Evolutionary conservation across 2,888 invertebrate genomes (phyloP).

Genomic region (Liposcelis brunnea): DNA sequence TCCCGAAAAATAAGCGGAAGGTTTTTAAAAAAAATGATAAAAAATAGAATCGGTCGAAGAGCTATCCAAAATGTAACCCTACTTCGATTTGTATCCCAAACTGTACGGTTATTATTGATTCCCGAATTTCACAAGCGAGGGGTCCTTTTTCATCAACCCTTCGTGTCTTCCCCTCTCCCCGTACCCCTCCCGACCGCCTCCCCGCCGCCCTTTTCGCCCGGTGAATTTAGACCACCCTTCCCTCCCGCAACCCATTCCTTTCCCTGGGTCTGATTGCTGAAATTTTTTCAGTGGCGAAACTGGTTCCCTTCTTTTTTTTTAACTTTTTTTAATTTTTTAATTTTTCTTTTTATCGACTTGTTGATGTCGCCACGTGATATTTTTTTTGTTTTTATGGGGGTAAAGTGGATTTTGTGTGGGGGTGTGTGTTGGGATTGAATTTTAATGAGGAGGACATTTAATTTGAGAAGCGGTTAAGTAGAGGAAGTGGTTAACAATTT

Average conservation of each 20-base stretch:
- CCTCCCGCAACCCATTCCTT: slow-evolving; percentile 4
- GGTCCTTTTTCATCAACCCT: slow-evolving; percentile 9
- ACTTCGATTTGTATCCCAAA: not conserved
- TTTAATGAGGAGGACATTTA: no score
- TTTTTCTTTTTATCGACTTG: slow-evolving; percentile 16
- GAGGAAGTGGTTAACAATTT: no score
- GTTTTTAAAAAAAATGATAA: not conserved
- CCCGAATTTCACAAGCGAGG: slow-evolving; percentile 5
- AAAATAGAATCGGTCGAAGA: not conserved
- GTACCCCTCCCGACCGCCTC: not conserved
- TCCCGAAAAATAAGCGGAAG: no score
- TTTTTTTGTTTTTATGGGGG: no score
- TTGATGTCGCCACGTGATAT: no score
- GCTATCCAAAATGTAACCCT: not conserved
- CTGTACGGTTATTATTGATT: slow-evolving; percentile 5
- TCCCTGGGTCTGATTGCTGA: slow-evolving; percentile 5
- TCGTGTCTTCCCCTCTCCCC: not conserved
- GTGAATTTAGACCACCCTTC: slow-evolving; percentile 8
- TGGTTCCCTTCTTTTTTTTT: not conserved
- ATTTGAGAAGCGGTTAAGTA: no score
- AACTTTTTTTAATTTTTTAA: slow-evolving; percentile 5
- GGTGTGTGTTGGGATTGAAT: no score
- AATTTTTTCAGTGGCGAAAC: slow-evolving; percentile 9
- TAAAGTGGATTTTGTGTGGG: no score
- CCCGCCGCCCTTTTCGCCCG: slow-evolving; percentile 3